Base-by-base conservation (phyloP, 2,797 vertebrate species). In the Cynopterus sphinx region DNA sequence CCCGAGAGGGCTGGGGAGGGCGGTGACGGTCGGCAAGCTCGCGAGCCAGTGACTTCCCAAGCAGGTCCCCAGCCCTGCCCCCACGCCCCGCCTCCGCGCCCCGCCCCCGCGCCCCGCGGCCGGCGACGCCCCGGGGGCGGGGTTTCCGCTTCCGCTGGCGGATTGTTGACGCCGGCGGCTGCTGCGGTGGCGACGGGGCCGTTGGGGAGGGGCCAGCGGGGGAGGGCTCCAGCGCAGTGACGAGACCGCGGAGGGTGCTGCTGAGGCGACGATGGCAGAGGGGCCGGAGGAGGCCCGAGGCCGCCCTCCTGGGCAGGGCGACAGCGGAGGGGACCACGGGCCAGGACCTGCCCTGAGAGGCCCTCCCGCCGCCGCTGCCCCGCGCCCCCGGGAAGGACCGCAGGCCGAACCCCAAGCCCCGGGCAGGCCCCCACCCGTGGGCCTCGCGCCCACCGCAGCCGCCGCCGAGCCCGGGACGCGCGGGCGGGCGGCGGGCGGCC, bases 91-190 rank as follows among this genome's bases (percentile, higher is more conserved):
- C 55, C 26, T n/a, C n/a, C n/a, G n/a, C 9, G 24, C 9, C 57
- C 9, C 26, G 24, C 57, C 57, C 26, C 41, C 24, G 88, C 70
- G n/a, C 75, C 43, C 11, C 0, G 3, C n/a, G 46, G 22, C 21
- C 24, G 7, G 55, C 53, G 28, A 2, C 36, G 68, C 49, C 0
- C 5, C 7, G 3, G 11, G 70, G 97, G 97, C 68, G 95, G 97
- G 85, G 90, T 81, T 98, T 98, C 97, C 97, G 97, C 82, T 98
- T 98, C 97, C 97, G 96, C 96, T 3, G 73, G 71, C 16, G 55
- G 79, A 97, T 97, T 97, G 97, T 97, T 97, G 97, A 98, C 96
- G 96, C 84, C n/a, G 19, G 75, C 39, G 41, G 87, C 81, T 21
- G 93, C 95, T 57, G 96, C 78, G 90, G 94, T 77, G 55, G 68